Base-by-base conservation (phyloP, 1,140 invertebrate genomes). In the Pantala flavescens region DNA sequence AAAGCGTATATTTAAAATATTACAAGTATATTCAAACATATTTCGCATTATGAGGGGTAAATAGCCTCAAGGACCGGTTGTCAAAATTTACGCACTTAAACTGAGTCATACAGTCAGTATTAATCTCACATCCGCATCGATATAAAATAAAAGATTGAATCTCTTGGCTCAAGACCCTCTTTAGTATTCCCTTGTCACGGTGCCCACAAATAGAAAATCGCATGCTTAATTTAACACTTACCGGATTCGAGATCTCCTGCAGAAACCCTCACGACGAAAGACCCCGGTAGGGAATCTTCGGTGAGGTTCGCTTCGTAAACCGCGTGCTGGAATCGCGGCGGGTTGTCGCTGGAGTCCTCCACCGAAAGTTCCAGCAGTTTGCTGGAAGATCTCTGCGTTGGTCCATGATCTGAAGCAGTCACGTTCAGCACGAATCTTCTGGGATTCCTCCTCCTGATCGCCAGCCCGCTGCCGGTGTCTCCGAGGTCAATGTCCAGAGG, bases 321-420 rank as follows among this genome's bases (percentile, higher is more conserved):
- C 0, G 87, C 80, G 71, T 92, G 87, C 7, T 89, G 82, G 80
- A 99, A 96, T 78, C 89, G 87, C 0, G 96, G 96, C 7, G 91
- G 89, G 80, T 90, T 89, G 77, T 91, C 92, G 24, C 88, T 88
- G 0, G 90, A 89, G 74, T 91, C 90, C 78, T 90, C 86, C 0
- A 94, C 85, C 9, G 88, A 81, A n/a, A 93, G 85, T 70, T 89
- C 83, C 24, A 91, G 82, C 24, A 88, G 85, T 77, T 88, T 86
- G 71, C 88, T 84, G 23, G 86, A 85, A 74, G 89, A 85, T 77
- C 87, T 87, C 0, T 90, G 84, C 70, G 88, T 92, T 43, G 82
- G 81, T 0, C 93, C 94, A 77, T 93, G 90, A 84, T 96, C 94
- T 73, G 87, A 91, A 0, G 94, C 95, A 0, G 89, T 91, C 10